These are phyloP conservation scores for Medauroidea extradentata DNA, from an alignment of 1,140 invertebrate genomes.

Conservation along the genomic window DNA sequence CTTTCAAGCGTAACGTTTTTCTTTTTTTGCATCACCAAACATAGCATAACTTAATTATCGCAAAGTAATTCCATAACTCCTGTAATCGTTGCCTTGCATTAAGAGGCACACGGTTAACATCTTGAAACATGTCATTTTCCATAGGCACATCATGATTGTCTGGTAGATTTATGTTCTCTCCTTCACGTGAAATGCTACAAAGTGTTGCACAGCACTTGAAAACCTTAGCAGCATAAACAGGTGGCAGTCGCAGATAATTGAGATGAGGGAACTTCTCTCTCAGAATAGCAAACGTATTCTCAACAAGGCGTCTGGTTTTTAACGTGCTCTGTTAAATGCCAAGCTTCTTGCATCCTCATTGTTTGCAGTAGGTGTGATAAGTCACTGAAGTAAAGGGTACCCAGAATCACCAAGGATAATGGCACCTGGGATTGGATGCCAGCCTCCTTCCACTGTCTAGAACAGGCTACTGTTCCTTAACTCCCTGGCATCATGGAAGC, in stretches of 20 bases:
- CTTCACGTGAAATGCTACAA: too few relatives aligned
- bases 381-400: constrained; percentile 20
- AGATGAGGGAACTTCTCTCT: constrained; percentile 27
- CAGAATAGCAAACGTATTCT: constrained; percentile 23
- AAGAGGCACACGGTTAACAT: too few relatives aligned
- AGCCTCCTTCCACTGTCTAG: constrained; percentile 1
- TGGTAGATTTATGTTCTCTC: too few relatives aligned
- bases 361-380: constrained; percentile 16
- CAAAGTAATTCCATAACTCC: too few relatives aligned
- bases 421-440: constrained; percentile 14
- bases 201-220: too few relatives aligned
- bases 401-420: constrained; percentile 21
- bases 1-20: too few relatives aligned
- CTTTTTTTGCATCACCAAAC: too few relatives aligned
- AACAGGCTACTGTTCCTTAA: constrained; percentile 2
- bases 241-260: constrained; percentile 13
- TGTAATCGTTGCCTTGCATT: too few relatives aligned
- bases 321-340: constrained; percentile 15
- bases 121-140: too few relatives aligned
- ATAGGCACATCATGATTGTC: too few relatives aligned
- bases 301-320: constrained; percentile 23
- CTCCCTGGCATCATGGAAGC: constrained; percentile 12
- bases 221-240: too few relatives aligned
- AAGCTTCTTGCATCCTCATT: not conserved
- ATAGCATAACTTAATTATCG: too few relatives aligned